phyloP scores from a whole-genome alignment of 2,113 vertebrate species.

The Hemiprocne comata region DNA sequence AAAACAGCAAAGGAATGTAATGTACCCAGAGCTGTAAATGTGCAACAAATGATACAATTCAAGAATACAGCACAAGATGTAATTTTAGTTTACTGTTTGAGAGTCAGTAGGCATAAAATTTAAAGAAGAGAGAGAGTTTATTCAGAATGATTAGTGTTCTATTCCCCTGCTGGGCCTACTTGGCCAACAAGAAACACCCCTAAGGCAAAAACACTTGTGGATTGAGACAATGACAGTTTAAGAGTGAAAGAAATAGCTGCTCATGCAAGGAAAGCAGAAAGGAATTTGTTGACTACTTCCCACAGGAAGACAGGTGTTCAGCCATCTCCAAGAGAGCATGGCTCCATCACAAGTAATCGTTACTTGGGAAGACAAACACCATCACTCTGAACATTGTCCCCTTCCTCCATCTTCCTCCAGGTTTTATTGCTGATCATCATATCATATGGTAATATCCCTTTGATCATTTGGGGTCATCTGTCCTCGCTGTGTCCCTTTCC shows the following conservation, averaged over 20 bases:
- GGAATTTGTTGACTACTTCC: background rate
- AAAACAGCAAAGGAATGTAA: background rate
- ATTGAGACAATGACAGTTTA: background rate
- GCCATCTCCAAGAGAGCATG: background rate
- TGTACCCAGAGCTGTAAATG: background rate
- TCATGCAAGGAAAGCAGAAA: background rate
- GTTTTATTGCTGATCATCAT: background rate
- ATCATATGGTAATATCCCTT: background rate
- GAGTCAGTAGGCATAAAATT: background rate
- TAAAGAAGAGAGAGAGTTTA: background rate
- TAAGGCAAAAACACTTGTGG: background rate
- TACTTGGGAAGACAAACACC: background rate
- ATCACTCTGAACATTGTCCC: no score
- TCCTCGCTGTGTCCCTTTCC: background rate
- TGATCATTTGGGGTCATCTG: background rate
- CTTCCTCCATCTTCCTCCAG: background rate
- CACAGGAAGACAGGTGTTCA: background rate
- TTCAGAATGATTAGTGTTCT: background rate
- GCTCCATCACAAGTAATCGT: background rate
- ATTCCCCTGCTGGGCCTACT: background rate
- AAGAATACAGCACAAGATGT: background rate
- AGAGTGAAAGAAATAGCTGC: background rate
- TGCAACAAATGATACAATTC: background rate
- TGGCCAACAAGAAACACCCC: background rate
- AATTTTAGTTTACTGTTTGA: background rate